Conservation (phyloP, 37 sponge, comb jelly and placozoan species). For the Lycopodina hypogea region DNA sequence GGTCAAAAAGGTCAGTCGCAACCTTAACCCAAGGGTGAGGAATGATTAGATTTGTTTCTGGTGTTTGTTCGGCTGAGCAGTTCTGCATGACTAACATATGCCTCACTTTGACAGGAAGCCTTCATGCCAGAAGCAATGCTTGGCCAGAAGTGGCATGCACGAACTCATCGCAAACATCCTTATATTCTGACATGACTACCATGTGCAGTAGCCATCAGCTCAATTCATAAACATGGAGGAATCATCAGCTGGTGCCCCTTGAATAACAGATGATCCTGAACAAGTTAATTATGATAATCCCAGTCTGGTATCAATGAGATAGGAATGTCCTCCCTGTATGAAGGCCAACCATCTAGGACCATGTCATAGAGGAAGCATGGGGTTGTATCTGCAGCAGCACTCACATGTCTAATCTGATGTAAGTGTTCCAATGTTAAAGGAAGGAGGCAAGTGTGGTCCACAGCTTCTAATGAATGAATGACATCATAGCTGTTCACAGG, state of each 20-base stretch:
- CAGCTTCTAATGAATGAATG: too few species aligned
- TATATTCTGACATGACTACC: constrained; percentile 13
- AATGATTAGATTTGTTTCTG: constrained; percentile 13
- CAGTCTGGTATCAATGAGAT: constrained; percentile 15
- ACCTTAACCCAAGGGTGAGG: constrained; percentile 48
- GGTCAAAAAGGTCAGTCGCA: constrained; percentile 44
- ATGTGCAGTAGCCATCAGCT: constrained; percentile 8
- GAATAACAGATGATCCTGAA: constrained; percentile 44
- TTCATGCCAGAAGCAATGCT: background rate
- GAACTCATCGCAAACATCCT: constrained; percentile 14
- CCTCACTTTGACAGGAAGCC: too few species aligned
- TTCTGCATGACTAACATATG: too few species aligned
- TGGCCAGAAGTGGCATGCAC: too few species aligned
- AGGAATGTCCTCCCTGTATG: too few species aligned
- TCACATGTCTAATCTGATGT: too few species aligned
- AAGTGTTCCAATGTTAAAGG: constrained; percentile 12
- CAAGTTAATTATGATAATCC: constrained; percentile 19
- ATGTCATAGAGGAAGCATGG: background rate
- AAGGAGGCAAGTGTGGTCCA: too few species aligned
- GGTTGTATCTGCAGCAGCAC: constrained; percentile 27
- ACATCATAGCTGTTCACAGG: too few species aligned
- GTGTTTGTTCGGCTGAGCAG: too few species aligned
- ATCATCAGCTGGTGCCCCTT: constrained; percentile 34
- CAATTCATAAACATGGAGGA: constrained; percentile 5
- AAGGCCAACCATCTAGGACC: constrained; percentile 37